Evolutionary conservation across 2,888 invertebrate genomes (phyloP), one percentile per base, ranked within the genome.

Genomic region (Syrista parreyssii): DNA sequence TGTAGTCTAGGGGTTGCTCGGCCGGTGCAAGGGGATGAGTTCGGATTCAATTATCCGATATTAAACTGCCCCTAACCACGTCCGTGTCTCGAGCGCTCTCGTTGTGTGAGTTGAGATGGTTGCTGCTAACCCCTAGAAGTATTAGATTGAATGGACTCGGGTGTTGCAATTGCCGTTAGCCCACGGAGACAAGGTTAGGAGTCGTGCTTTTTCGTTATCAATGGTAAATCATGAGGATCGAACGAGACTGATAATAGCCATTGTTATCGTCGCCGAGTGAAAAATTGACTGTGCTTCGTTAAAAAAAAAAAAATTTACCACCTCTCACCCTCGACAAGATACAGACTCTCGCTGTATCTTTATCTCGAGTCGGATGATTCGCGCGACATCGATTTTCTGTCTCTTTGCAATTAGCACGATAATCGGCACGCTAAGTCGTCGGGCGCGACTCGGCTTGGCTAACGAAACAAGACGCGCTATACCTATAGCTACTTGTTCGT

Each of bases 11-110:
- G 40, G 40, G 40, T 1, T 40, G 40, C 40, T 40, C 40, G 15
- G 15, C 40, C 40, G 40, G 40, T 15, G 78, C 34, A 74, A 74
- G 82, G 79, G 79, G 79, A 79, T 77, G 82, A 82, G 82, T 87
- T 89, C 88, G 89, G 90, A 91, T 91, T 91, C 91, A 91, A 91
- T 91, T 91, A 91, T 91, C 90, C 90, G 90, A 91, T 91, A 91
- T 91, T 91, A 91, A 91, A 91, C 90, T 90, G 88, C 90, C 90
- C 90, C 88, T 89, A 88, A 89, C 90, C 88, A 88, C 85, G 85
- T 86, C 83, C 84, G 84, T 86, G 86, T 86, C 72, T 68, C 85
- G 84, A 81, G 80, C 85, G 82, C 80, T 81, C 84, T 80, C 81
- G 79, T 77, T 86, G 85, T 85, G 86, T 86, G 87, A 85, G 89